phyloP scores from a whole-genome alignment of 2,797 vertebrate genomes.

The Neopelma chrysocephalum region DNA sequence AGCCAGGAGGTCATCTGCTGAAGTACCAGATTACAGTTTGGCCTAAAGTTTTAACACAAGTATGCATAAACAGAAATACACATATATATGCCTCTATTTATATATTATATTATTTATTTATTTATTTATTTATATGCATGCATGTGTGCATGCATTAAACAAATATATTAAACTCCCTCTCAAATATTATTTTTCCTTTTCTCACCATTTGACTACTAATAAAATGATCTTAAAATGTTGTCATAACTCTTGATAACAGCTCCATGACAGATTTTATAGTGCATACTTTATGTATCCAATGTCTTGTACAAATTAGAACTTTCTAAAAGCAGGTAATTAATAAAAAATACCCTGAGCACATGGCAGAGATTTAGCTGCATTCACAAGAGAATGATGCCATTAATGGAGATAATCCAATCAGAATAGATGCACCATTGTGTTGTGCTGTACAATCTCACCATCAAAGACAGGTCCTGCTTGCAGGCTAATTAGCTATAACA shows the following conservation, averaged over 20 bases:
- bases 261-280: background rate
- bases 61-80: background rate
- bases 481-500: background rate
- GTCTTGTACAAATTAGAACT: background rate
- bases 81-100: no score
- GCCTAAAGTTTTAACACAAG: background rate
- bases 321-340: background rate
- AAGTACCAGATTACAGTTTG: background rate
- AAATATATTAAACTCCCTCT: background rate
- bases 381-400: background rate
- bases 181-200: background rate
- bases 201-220: background rate
- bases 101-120: no score
- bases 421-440: background rate
- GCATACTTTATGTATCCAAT: background rate
- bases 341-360: background rate
- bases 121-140: background rate
- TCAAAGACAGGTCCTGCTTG: background rate
- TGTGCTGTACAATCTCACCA: background rate
- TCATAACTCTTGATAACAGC: background rate
- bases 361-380: constrained; percentile 14
- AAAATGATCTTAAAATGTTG: background rate
- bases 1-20: background rate
- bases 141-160: background rate
- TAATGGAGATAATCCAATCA: background rate